A percentile compares a stretch with the other conserved stretches of the same genome.
Conservation (phyloP, 2,113 vertebrate species). For the Melierax canorus region DNA sequence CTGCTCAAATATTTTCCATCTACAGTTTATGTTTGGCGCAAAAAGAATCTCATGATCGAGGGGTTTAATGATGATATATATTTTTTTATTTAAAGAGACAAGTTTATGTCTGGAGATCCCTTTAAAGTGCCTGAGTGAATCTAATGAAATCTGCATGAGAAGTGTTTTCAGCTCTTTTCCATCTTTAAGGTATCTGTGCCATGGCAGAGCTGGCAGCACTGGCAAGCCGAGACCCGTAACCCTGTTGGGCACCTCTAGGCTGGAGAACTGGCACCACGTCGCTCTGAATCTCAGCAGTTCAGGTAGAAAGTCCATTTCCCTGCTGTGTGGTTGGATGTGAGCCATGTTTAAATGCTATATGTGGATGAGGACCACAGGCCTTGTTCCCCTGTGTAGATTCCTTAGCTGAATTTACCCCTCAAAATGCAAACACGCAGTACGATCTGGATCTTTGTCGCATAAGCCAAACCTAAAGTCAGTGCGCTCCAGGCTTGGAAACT, state of each 20-base stretch:
- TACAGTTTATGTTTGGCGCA: constrained; percentile 26
- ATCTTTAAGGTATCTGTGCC: neutral
- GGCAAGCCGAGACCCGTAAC: neutral
- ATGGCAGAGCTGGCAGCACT: neutral
- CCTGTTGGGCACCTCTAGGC: neutral
- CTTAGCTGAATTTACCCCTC: neutral
- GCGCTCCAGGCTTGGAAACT: neutral
- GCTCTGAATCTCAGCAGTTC: neutral
- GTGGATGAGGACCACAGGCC: neutral
- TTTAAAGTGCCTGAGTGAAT: neutral
- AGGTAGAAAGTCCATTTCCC: neutral
- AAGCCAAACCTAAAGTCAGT: neutral
- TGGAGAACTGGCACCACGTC: neutral
- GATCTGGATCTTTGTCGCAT: neutral
- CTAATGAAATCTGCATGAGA: neutral
- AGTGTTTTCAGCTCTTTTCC: neutral
- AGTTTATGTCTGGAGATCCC: constrained; percentile 1
- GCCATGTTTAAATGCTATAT: neutral
- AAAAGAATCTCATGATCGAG: neutral
- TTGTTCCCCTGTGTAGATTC: neutral
- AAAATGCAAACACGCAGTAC: neutral
- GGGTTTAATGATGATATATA: neutral
- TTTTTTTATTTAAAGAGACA: constrained; percentile 17
- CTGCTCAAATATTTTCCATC: constrained; percentile 44
- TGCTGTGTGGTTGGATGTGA: neutral